Evolutionary conservation across 2,888 invertebrate species (phyloP).

Genomic region (Zygothrica quintamaculata): DNA sequence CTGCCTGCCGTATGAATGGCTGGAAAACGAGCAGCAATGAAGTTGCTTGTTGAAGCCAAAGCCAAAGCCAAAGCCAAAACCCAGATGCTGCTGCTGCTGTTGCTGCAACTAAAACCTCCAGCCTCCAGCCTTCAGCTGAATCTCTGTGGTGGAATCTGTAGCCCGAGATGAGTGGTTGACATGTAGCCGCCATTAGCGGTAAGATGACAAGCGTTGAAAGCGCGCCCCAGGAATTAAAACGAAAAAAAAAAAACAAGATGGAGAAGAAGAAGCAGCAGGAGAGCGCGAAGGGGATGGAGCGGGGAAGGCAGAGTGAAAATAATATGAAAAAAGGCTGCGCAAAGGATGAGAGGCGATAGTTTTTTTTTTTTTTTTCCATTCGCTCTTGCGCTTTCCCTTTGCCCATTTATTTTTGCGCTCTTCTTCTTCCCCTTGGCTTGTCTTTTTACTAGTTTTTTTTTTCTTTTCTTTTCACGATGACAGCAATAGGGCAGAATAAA

Average conservation of each 20-base stretch:
- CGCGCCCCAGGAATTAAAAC: conserved; percentile 75
- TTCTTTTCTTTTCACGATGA: conserved; percentile 44
- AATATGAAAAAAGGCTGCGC: conserved; percentile 11
- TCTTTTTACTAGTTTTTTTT: no score
- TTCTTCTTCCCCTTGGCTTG: background rate
- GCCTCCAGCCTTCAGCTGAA: no score
- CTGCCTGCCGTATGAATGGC: conserved; percentile 59
- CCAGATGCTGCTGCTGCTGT: conserved; percentile 1
- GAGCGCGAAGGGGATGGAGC: conserved; percentile 42
- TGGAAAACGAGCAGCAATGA: conserved; percentile 62
- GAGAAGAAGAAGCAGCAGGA: conserved; percentile 7
- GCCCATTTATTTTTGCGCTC: no score
- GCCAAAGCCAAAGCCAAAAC: no score
- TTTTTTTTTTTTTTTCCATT: conserved; percentile 29
- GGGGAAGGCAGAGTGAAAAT: conserved; percentile 50
- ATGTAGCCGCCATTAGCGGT: conserved; percentile 80
- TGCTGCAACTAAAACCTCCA: conserved; percentile 14
- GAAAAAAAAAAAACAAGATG: conserved; percentile 34
- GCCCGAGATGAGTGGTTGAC: conserved; percentile 77
- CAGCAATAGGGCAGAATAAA: conserved; percentile 58
- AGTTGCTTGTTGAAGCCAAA: background rate
- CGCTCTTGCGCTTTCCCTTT: background rate
- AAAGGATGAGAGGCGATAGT: conserved; percentile 63
- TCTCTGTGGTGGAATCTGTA: conserved; percentile 10
- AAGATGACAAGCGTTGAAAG: conserved; percentile 79